Evolutionary conservation across 2,888 invertebrate genomes (phyloP).

Genomic region (Euplexia lucipara): DNA sequence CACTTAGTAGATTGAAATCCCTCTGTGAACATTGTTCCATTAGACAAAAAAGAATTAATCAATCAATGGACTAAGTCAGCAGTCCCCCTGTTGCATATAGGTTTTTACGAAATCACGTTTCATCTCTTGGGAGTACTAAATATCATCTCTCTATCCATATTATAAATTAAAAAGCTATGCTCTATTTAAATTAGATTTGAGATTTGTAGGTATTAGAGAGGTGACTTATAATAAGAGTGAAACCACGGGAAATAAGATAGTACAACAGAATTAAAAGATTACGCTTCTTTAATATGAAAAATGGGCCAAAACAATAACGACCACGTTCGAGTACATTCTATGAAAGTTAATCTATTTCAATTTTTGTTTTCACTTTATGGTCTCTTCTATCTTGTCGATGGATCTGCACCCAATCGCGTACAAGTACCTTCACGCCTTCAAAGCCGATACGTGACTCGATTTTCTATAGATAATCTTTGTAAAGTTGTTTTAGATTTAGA

Average conservation of each 20-base stretch:
- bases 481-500: constrained; percentile 70
- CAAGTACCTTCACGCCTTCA: constrained; percentile 78
- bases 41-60: constrained; percentile 43
- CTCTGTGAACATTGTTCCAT: constrained; percentile 23
- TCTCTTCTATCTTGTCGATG: constrained; percentile 71
- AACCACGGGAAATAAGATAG: background rate
- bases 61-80: constrained; percentile 34
- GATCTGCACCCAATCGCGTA: constrained; percentile 83
- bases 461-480: constrained; percentile 72
- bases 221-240: no score
- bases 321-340: constrained; percentile 44
- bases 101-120: constrained; percentile 6
- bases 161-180: background rate
- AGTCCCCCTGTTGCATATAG: constrained; percentile 12
- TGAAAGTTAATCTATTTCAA: constrained; percentile 72
- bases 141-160: background rate
- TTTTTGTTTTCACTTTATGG: constrained; percentile 69
- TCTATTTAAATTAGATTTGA: no score
- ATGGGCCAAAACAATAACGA: constrained; percentile 43
- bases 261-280: background rate
- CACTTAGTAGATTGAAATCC: constrained; percentile 32
- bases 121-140: constrained; percentile 7
- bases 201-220: no score
- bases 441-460: constrained; percentile 81
- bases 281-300: constrained; percentile 3